Conservation (phyloP, 2,888 invertebrate species). For the Branchipolynoe longqiensis region DNA sequence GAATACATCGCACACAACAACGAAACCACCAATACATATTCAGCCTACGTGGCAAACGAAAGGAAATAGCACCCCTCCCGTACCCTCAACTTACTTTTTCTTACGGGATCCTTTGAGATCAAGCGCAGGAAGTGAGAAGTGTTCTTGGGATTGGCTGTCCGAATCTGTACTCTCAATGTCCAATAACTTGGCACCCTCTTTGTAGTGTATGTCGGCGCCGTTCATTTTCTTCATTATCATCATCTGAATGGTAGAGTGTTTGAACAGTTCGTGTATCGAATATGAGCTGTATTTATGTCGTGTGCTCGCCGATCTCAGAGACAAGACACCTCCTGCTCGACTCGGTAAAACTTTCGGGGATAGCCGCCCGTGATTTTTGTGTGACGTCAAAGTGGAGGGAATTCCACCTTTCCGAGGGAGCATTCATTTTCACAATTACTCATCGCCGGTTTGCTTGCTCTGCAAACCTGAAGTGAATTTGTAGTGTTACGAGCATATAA, state of each 20-base stretch:
- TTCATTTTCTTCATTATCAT: constrained; percentile 49
- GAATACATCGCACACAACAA: no score
- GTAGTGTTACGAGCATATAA: no score
- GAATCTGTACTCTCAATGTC: constrained; percentile 46
- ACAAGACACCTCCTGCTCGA: constrained; percentile 2
- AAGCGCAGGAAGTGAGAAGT: constrained; percentile 53
- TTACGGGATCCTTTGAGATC: constrained; percentile 46
- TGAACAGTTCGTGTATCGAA: background rate
- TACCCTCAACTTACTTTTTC: constrained; percentile 48
- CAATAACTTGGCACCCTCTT: constrained; percentile 53
- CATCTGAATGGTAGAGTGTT: background rate
- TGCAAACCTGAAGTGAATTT: no score
- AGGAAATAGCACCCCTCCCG: no score
- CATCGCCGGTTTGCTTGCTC: no score
- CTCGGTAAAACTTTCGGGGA: constrained; percentile 1
- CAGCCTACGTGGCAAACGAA: no score
- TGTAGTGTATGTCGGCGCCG: constrained; percentile 18
- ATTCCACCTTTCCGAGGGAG: no score
- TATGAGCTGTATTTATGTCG: constrained; percentile 10
- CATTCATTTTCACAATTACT: no score
- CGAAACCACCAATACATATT: no score
- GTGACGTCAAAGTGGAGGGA: no score
- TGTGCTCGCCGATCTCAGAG: background rate
- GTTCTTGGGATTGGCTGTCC: constrained; percentile 31
- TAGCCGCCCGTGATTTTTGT: no score